These are phyloP conservation scores for Aphis gossypii DNA, from an alignment of 1,140 invertebrate genomes.

Conservation along the genomic window DNA sequence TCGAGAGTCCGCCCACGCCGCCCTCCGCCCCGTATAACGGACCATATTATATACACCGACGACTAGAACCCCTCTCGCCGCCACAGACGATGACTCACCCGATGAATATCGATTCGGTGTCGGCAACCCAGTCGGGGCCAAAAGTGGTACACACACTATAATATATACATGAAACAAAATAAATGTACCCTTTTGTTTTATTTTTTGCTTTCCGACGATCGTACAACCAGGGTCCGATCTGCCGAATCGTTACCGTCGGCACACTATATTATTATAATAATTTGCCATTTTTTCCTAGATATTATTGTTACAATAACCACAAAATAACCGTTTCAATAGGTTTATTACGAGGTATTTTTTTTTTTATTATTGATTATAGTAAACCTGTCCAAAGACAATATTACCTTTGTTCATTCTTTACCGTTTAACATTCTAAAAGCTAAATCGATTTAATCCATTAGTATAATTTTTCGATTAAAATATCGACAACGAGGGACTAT, in stretches of 20 bases:
- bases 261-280: not conserved
- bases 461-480: too few relatives aligned
- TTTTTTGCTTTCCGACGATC: not conserved
- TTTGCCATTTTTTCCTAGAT: not conserved
- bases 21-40: not conserved
- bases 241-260: not conserved
- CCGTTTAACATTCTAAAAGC: too few relatives aligned
- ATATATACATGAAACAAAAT: not conserved
- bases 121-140: not conserved
- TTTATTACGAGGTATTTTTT: not conserved
- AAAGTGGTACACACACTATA: not conserved
- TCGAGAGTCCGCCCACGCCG: not conserved
- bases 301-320: not conserved
- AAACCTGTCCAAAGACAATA: not conserved
- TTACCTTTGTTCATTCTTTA: too few relatives aligned
- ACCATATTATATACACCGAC: not conserved
- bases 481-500: too few relatives aligned
- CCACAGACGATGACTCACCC: conserved; percentile 24
- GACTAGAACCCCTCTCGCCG: not conserved
- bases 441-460: too few relatives aligned
- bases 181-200: not conserved
- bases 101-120: conserved; percentile 6
- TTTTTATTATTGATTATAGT: not conserved
- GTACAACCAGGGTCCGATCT: not conserved
- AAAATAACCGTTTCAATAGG: not conserved